Evolutionary conservation across 2,113 vertebrate species (phyloP).

Genomic region (Clinocottus analis): DNA sequence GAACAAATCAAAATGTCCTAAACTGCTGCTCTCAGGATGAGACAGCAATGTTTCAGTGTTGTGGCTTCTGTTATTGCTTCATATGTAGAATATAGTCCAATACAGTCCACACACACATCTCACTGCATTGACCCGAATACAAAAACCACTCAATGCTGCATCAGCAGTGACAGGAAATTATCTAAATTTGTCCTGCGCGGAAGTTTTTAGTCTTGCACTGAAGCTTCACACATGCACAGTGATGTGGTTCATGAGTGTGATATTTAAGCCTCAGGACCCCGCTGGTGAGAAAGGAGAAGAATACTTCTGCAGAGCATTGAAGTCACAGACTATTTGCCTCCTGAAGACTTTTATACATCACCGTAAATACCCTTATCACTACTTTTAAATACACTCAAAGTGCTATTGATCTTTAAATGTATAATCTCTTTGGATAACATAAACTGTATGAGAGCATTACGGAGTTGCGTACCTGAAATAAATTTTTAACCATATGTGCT

Average conservation of each 20-base stretch:
- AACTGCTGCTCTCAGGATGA: background rate
- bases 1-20: background rate
- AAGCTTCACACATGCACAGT: background rate
- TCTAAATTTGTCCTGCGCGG: background rate
- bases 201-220: background rate
- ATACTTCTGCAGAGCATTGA: background rate
- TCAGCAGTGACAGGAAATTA: slow-evolving; percentile 17
- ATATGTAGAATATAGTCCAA: background rate
- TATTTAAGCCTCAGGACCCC: background rate
- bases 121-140: background rate
- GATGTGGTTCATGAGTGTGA: slow-evolving; percentile 52
- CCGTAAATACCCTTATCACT: background rate
- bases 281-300: slow-evolving; percentile 1
- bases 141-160: background rate
- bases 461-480: too few relatives aligned
- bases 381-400: background rate
- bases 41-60: background rate
- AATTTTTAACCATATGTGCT: too few relatives aligned
- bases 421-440: background rate
- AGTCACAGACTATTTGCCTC: background rate
- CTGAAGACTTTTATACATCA: too few relatives aligned
- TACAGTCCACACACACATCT: background rate
- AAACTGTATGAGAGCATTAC: background rate
- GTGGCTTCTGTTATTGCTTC: background rate
- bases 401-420: background rate